Evolutionary conservation across 2,113 vertebrate species (phyloP), one percentile per base, ranked within the genome.

Genomic region (Erinaceus europaeus): DNA sequence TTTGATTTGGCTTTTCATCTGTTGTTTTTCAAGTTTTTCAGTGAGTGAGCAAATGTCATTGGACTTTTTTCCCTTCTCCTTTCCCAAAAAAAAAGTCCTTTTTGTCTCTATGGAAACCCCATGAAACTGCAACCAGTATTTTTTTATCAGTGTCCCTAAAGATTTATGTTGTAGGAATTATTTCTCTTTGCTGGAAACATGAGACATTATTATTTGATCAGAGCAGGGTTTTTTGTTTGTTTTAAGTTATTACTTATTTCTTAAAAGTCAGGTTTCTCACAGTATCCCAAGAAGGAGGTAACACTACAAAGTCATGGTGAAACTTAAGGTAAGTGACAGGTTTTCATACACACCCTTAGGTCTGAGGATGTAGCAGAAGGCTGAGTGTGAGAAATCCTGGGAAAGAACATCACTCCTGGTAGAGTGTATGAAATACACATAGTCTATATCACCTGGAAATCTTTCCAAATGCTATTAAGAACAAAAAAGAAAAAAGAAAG

Each of bases 1-100:
- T 87, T 59, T 80, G 42, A 73, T 61, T 90, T 82, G 57, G 69
- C 52, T 83, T 81, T 91, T 79, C n/a, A 89, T 91, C 23, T 83
- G 6, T 74, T 80, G 50, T 81, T 74, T 91, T 79, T 78, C 46
- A 75, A 32, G 5, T 92, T 21, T 88, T 93, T 69, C 69, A 78
- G 55, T 80, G 46, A 86, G 14, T 34, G 36, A 83, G 27, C 21
- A 44, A 85, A 80, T 92, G 86, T 78, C 86, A 77, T 1, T 57
- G 38, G 32, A 74, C n/a, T 86, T 65, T 3, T 6, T 77, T 68
- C 57, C 2, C 27, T 36, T 75, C 79, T 80, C 6, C 12, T 85
- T 78, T 74, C 13, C 71, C 44, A 17, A 89, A 32, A 25, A 76
- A 74, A 71, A 69, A 50, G 18, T 61, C 27, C 29, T 91, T 90